Conservation (phyloP, 2,113 vertebrate genomes). For the Hemicordylus capensis region DNA sequence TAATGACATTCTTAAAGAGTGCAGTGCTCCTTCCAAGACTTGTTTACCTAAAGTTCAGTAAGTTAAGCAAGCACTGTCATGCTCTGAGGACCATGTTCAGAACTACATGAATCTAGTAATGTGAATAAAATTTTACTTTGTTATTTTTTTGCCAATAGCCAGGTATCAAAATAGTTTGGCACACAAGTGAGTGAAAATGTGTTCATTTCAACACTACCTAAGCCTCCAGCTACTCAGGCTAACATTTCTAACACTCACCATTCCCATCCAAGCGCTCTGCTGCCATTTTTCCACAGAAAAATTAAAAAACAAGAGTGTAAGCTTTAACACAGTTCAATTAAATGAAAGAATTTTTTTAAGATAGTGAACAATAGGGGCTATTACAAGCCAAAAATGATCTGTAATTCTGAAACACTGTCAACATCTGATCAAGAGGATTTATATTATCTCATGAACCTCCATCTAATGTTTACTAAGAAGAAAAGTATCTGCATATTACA, state of each 20-base stretch:
- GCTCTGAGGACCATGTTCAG: neutral
- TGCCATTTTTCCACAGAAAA: slow-evolving; percentile 63
- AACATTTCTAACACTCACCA: slow-evolving; percentile 47
- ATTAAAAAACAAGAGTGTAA: slow-evolving; percentile 65
- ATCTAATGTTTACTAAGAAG: neutral
- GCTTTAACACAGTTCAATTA: slow-evolving; percentile 58
- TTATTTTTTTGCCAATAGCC: neutral
- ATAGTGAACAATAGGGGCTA: neutral
- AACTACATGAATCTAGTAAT: neutral
- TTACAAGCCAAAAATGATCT: neutral
- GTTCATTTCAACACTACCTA: slow-evolving; percentile 42
- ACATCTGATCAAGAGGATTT: neutral
- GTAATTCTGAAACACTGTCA: neutral
- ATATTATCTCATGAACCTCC: neutral
- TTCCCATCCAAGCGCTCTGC: slow-evolving; percentile 62
- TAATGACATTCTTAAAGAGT: neutral
- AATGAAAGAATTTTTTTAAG: neutral
- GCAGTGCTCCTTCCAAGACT: neutral
- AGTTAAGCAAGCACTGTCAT: neutral
- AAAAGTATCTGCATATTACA: neutral
- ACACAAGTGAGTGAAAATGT: neutral
- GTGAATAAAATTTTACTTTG: neutral
- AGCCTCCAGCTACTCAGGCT: slow-evolving; percentile 58
- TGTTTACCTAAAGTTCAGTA: neutral
- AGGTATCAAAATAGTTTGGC: neutral